Percentiles rank a stretch among this genome's conserved stretches.
Conservation (phyloP, 2,888 invertebrate species). For the Drosophila atripex region DNA sequence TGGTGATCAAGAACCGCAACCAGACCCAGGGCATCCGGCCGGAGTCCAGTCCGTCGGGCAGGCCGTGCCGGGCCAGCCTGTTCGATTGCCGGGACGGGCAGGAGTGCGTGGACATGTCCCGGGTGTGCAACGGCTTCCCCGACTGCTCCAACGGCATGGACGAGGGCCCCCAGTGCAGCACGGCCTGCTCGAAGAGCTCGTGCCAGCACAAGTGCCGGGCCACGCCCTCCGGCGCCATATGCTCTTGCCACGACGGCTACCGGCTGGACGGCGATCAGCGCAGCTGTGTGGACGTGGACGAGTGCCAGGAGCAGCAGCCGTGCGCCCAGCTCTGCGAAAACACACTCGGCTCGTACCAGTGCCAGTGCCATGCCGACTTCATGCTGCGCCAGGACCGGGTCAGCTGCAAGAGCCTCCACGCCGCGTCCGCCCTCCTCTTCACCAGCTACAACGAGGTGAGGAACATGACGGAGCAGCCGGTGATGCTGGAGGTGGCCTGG, state of each 20-base stretch:
- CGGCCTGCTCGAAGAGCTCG: slow-evolving; percentile 71
- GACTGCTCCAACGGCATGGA: slow-evolving; percentile 90
- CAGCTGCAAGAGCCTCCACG: slow-evolving; percentile 88
- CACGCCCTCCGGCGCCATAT: slow-evolving; percentile 88
- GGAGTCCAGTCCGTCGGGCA: slow-evolving; percentile 42
- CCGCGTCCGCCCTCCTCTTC: slow-evolving; percentile 85
- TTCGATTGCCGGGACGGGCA: slow-evolving; percentile 86
- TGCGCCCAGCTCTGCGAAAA: slow-evolving; percentile 87
- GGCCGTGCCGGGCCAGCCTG: slow-evolving; percentile 80
- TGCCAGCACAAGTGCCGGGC: slow-evolving; percentile 87
- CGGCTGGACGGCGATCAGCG: slow-evolving; percentile 84
- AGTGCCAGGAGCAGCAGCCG: slow-evolving; percentile 86
- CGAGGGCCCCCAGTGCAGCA: slow-evolving; percentile 88
- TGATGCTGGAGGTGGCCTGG: slow-evolving; percentile 81
- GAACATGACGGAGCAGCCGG: slow-evolving; percentile 83
- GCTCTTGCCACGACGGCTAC: slow-evolving; percentile 87
- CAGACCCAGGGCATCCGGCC: slow-evolving; percentile 42
- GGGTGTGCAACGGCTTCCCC: slow-evolving; percentile 87
- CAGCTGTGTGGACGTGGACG: slow-evolving; percentile 88
- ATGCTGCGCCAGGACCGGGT: slow-evolving; percentile 86
- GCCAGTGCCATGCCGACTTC: slow-evolving; percentile 82
- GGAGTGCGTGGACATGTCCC: slow-evolving; percentile 87
- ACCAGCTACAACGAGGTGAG: slow-evolving; percentile 86
- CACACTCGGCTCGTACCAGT: slow-evolving; percentile 80
- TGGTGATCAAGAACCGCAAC: not conserved